Evolutionary conservation across 2,113 vertebrate genomes (phyloP).

Genomic region (Oxyura jamaicensis): DNA sequence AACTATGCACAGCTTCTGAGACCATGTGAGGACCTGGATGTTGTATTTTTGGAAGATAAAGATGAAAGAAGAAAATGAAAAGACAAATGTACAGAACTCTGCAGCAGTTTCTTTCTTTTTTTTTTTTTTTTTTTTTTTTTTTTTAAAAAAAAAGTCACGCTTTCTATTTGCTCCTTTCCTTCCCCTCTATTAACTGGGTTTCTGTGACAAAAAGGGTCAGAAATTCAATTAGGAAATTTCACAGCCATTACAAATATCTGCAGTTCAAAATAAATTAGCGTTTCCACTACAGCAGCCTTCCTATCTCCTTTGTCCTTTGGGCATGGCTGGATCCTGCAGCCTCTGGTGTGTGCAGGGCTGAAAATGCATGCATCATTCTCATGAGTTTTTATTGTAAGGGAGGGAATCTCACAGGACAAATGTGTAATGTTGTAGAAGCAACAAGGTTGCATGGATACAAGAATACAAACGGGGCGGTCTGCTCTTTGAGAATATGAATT

Average conservation of each 20-base stretch:
- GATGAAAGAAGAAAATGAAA: background rate
- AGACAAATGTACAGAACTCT: background rate
- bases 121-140: no score
- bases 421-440: slow-evolving; percentile 57
- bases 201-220: slow-evolving; percentile 39
- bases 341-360: background rate
- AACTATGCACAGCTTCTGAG: background rate
- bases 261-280: background rate
- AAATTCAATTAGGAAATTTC: slow-evolving; percentile 27
- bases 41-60: background rate
- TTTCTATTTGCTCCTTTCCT: background rate
- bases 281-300: background rate
- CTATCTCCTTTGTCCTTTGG: background rate
- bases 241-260: background rate
- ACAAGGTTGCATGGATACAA: slow-evolving; percentile 61
- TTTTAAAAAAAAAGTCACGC: background rate
- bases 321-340: background rate
- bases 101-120: background rate
- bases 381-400: slow-evolving; percentile 49
- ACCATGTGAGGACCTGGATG: background rate
- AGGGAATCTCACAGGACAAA: slow-evolving; percentile 62
- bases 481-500: slow-evolving; percentile 26
- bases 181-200: background rate
- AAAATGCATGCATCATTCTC: slow-evolving; percentile 17
- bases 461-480: slow-evolving; percentile 38